Evolutionary conservation across 2,113 vertebrate genomes (phyloP).

Genomic region (Lagopus leucura): DNA sequence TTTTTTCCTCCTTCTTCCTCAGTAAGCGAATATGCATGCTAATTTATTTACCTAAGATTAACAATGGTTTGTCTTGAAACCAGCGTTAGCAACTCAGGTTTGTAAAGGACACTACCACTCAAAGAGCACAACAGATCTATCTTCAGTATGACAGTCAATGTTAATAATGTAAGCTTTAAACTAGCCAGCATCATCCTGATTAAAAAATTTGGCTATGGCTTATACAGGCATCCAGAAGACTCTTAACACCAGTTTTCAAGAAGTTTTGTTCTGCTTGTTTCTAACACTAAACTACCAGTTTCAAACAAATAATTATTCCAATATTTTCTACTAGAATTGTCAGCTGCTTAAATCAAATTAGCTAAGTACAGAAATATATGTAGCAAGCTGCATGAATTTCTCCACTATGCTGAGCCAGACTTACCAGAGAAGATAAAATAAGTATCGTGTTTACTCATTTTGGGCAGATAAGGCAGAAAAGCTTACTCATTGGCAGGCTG

Average conservation of each 20-base stretch:
- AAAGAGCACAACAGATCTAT: not conserved
- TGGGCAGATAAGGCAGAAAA: not conserved
- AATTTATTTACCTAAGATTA: not conserved
- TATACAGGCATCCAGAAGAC: not conserved
- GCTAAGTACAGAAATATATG: not conserved
- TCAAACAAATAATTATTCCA: not conserved
- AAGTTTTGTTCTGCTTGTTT: not conserved
- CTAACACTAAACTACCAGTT: not conserved
- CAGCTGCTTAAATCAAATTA: not conserved
- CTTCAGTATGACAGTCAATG: not conserved
- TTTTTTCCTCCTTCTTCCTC: not conserved
- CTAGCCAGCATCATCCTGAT: not conserved
- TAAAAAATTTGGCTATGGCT: not conserved
- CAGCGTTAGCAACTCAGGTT: not conserved
- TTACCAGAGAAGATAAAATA: not conserved
- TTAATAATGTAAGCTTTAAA: not conserved
- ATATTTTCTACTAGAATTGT: not conserved
- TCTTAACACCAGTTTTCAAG: not conserved
- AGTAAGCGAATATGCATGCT: not conserved
- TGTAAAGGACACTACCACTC: not conserved
- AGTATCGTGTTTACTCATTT: not conserved
- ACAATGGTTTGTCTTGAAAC: not conserved
- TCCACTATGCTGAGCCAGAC: not conserved
- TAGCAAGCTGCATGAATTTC: not conserved
- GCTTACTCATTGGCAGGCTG: not conserved